Evolutionary conservation across 2,113 vertebrate genomes (phyloP).

Genomic region (Apteryx mantelli): DNA sequence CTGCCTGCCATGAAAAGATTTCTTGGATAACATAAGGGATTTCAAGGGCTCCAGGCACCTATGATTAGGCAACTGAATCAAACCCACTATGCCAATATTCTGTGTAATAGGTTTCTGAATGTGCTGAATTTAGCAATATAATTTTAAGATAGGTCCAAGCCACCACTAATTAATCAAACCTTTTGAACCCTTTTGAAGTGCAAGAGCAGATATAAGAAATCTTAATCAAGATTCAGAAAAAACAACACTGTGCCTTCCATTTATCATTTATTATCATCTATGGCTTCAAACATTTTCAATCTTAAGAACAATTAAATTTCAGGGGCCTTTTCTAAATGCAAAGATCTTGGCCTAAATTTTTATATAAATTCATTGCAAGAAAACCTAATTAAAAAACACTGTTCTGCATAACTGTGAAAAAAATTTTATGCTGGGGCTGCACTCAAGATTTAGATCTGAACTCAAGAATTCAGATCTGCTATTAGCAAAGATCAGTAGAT

Average conservation of each 20-base stretch:
- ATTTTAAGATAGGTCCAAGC: background rate
- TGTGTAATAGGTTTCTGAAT: background rate
- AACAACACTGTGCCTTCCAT: background rate
- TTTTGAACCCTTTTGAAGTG: background rate
- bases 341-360: background rate
- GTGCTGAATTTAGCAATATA: background rate
- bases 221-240: background rate
- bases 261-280: background rate
- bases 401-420: background rate
- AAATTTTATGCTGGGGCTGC: background rate
- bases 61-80: background rate
- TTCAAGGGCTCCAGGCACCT: background rate
- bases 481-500: background rate
- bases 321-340: background rate
- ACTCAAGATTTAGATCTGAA: background rate
- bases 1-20: background rate
- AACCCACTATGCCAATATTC: background rate
- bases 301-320: background rate
- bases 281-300: background rate
- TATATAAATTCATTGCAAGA: background rate
- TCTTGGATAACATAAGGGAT: background rate
- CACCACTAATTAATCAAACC: background rate
- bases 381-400: background rate
- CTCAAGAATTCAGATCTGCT: background rate
- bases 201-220: background rate